Base-by-base conservation (phyloP, 2,797 vertebrate species). In the Psittacula echo region DNA sequence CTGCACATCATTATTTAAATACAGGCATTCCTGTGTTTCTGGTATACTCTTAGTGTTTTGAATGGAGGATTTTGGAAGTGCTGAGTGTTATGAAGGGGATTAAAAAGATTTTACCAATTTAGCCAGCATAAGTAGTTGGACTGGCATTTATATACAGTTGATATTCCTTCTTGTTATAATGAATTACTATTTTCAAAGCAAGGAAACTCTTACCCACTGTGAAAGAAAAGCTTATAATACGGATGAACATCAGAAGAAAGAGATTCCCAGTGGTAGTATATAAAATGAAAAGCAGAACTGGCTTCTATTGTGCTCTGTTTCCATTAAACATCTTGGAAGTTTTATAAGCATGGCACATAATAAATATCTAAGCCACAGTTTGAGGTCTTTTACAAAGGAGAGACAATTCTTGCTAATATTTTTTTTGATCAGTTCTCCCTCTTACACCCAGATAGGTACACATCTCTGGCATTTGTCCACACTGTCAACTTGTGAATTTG, bases 271-370 rank as follows among this genome's bases (percentile, higher is more conserved):
- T 94, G 95, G 96, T 93, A 80, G 75, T 87, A 50, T 92, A 87
- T 96, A 92, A 96, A 97, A 97, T 81, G 81, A 93, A 95, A 96
- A 95, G 90, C 94, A 97, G 95, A 96, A 78, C 89, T 84, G 92
- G 86, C 81, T 96, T 91, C 93, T 94, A 79, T 94, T 96, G 89
- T 96, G 83, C 74, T 76, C 82, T 74, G 61, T 93, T 96, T 96
- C 94, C 94, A 95, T 94, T 93, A 90, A 78, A 85, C 93, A 60
- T 89, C 86, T 95, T 94, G 84, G 90, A 93, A 92, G 78, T 90
- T 97, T 95, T 96, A 93, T 93, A 89, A 76, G 82, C 17, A 15
- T 7, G 14, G 45, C 6, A 47, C 73, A 71, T 94, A 96, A 96
- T 96, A 94, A 97, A 95, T 96, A 94, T 85, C 58, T 74, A 81